Conservation (phyloP, 2,888 invertebrate genomes). For the Pardosa pseudoannulata region DNA sequence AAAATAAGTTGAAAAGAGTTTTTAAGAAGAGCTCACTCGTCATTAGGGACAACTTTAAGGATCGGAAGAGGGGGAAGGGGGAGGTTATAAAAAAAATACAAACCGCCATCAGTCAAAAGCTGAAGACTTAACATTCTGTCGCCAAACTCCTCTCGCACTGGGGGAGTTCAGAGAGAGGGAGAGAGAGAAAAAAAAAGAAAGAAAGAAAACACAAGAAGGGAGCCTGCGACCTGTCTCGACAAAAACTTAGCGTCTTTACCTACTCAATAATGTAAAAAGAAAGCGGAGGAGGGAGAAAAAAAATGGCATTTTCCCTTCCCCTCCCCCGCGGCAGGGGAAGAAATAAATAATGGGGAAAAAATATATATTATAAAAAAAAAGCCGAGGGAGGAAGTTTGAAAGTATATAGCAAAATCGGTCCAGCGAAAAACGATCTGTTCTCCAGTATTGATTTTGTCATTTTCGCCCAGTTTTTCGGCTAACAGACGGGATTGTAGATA, state of each 20-base stretch:
- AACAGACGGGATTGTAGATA: constrained; percentile 68
- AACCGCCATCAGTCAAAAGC: constrained; percentile 70
- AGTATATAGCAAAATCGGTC: constrained; percentile 66
- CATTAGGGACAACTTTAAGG: constrained; percentile 67
- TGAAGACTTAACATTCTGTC: constrained; percentile 69
- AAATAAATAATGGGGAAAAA: constrained; percentile 52
- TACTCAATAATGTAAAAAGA: constrained; percentile 70
- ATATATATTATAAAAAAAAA: constrained; percentile 39
- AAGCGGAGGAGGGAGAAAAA: no score
- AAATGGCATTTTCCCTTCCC: constrained; percentile 29
- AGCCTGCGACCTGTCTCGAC: constrained; percentile 53
- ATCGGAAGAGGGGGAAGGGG: not conserved
- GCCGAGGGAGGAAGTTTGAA: constrained; percentile 33
- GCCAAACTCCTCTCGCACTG: constrained; percentile 59
- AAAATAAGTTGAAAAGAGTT: constrained; percentile 9
- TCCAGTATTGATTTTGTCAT: constrained; percentile 71
- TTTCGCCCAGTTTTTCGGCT: constrained; percentile 70
- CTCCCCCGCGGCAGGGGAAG: not conserved
- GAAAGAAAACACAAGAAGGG: not conserved
- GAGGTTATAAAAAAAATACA: constrained; percentile 16
- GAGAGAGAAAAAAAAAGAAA: constrained; percentile 11
- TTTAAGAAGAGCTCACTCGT: constrained; percentile 42
- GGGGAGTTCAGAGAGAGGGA: no score
- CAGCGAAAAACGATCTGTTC: constrained; percentile 66
- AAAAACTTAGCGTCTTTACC: constrained; percentile 66